A percentile compares a stretch with the other conserved stretches of the same genome.
Evolutionary conservation across 2,113 vertebrate species (phyloP).

Genomic region (Siphamia tubifer): DNA sequence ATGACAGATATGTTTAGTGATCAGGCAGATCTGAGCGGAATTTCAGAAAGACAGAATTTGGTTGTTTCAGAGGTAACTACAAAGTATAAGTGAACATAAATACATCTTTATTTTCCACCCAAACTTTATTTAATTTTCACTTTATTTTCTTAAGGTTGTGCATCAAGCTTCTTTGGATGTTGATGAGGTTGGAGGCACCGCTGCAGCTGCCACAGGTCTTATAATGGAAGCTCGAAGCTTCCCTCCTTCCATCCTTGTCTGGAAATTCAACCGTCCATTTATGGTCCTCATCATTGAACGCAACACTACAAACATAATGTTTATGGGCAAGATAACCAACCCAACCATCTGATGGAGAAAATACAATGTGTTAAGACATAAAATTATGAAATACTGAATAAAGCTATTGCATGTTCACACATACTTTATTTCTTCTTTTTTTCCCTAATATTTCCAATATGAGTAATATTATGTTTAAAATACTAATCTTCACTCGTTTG

Average conservation of each 20-base stretch:
- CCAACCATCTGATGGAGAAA: conserved; percentile 46
- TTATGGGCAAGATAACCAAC: conserved; percentile 78
- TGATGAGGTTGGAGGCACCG: conserved; percentile 74
- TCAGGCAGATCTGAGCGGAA: conserved; percentile 80
- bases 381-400: neutral
- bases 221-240: neutral
- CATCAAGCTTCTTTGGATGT: conserved; percentile 78
- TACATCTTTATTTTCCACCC: neutral
- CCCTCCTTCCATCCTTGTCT: neutral
- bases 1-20: conserved; percentile 82
- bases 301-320: conserved; percentile 60
- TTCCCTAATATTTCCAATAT: neutral
- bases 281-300: conserved; percentile 68
- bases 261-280: conserved; percentile 77
- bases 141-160: conserved; percentile 52
- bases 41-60: conserved; percentile 55
- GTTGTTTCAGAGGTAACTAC: conserved; percentile 78
- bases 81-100: neutral
- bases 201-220: conserved; percentile 67
- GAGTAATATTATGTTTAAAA: no score
- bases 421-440: no score
- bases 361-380: neutral
- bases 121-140: neutral
- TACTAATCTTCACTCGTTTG: no score
- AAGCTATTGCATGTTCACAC: no score